Evolutionary conservation across 2,113 vertebrate species (phyloP).

Genomic region (Microtus richardsoni): DNA sequence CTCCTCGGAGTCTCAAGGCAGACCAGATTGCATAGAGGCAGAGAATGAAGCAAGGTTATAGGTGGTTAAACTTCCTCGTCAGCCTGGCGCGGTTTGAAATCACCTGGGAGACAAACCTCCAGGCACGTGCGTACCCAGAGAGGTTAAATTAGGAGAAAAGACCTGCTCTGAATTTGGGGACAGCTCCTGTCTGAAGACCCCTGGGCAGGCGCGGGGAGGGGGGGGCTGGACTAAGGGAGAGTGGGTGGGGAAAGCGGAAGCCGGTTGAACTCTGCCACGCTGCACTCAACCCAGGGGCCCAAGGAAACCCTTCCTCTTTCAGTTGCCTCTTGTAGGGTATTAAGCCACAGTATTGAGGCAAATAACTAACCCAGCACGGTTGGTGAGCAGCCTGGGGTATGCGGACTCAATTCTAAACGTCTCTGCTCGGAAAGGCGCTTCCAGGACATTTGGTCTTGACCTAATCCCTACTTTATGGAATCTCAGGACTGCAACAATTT

Average conservation of each 20-base stretch:
- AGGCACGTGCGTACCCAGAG: neutral
- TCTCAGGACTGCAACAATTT: constrained; percentile 10
- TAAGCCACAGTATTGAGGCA: neutral
- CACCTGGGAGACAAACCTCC: neutral
- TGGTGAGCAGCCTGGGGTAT: neutral
- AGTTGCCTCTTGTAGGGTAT: neutral
- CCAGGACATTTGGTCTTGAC: neutral
- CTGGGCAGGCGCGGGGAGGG: too few relatives aligned
- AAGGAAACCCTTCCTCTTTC: neutral
- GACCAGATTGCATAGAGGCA: neutral
- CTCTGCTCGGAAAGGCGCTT: neutral
- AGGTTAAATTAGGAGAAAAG: neutral
- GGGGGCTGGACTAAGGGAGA: too few relatives aligned
- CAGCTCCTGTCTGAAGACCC: neutral
- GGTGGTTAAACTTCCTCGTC: neutral
- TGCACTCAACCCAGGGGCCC: neutral
- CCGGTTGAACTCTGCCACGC: neutral
- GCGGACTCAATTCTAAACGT: neutral
- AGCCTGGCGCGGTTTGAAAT: neutral
- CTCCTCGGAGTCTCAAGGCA: neutral
- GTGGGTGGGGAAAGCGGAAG: neutral
- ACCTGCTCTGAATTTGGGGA: neutral
- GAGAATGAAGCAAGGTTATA: neutral
- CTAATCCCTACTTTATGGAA: neutral
- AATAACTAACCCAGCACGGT: neutral